Evolutionary conservation across 2,888 invertebrate species (phyloP).

Genomic region (Xestia sexstrigata): DNA sequence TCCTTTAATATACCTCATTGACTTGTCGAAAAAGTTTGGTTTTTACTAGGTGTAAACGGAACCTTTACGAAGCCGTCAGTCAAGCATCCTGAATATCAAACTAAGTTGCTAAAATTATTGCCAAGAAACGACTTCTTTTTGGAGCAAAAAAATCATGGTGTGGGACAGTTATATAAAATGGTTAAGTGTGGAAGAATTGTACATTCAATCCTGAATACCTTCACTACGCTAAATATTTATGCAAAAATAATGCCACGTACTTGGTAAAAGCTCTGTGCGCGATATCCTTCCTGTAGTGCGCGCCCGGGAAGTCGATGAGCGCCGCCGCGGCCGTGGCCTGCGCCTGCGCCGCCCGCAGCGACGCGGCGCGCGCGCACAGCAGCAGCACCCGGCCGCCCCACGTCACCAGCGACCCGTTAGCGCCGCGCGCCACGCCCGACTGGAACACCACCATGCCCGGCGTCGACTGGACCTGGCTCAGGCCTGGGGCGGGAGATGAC

Average conservation of each 20-base stretch:
- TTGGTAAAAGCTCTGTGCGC: slow-evolving; percentile 96
- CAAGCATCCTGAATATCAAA: too few species aligned
- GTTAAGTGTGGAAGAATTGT: neutral
- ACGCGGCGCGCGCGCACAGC: slow-evolving; percentile 92
- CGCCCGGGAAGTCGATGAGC: slow-evolving; percentile 95
- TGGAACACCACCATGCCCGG: slow-evolving; percentile 94
- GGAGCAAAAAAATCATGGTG: too few species aligned
- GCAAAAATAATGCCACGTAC: slow-evolving; percentile 83
- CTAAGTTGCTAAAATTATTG: too few species aligned
- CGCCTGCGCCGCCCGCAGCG: slow-evolving; percentile 93
- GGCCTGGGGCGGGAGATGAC: slow-evolving; percentile 80
- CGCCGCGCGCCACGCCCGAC: slow-evolving; percentile 94
- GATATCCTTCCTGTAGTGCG: slow-evolving; percentile 97
- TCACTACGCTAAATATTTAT: neutral
- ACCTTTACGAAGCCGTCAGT: too few species aligned
- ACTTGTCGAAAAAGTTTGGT: neutral
- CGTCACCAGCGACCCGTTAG: slow-evolving; percentile 92
- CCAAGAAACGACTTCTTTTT: too few species aligned
- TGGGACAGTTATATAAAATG: neutral
- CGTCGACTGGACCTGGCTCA: slow-evolving; percentile 88
- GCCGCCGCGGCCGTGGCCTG: slow-evolving; percentile 94
- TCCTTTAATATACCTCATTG: neutral
- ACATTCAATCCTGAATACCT: neutral
- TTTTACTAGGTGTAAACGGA: neutral
- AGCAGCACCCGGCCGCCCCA: slow-evolving; percentile 97